Evolutionary conservation across 1,140 invertebrate species (phyloP).

Genomic region (Anthonomus grandis): DNA sequence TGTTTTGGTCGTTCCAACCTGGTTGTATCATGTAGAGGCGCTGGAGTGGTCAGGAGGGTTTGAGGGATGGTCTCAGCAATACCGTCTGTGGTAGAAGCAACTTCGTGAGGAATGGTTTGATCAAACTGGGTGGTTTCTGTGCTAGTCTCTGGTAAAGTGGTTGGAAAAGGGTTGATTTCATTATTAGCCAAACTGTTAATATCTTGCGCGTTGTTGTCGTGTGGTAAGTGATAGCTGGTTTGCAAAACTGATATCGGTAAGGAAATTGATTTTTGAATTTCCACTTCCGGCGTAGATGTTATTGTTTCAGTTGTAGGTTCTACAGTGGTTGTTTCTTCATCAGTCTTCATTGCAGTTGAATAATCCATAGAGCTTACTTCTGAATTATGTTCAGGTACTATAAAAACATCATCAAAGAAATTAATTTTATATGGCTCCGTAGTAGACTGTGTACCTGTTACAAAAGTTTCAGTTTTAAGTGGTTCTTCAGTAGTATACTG

Average conservation of each 20-base stretch:
- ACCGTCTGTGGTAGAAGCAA: too few species aligned
- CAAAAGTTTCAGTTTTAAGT: background rate
- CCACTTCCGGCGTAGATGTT: conserved; percentile 8
- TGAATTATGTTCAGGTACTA: conserved; percentile 9
- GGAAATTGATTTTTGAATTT: conserved; percentile 20
- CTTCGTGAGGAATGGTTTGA: too few species aligned
- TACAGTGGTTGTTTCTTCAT: background rate
- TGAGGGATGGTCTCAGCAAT: too few species aligned
- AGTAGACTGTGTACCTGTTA: background rate
- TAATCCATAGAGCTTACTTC: background rate
- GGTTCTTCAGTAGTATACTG: background rate
- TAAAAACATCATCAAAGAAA: conserved; percentile 12
- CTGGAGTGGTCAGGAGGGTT: background rate
- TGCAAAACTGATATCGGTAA: conserved; percentile 12
- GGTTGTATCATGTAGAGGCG: too few species aligned
- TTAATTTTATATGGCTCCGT: background rate
- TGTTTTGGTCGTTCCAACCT: conserved; percentile 5
- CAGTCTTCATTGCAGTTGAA: background rate
- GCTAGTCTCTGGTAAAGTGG: background rate
- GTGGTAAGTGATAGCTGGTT: background rate
- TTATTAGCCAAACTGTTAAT: background rate
- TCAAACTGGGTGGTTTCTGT: too few species aligned
- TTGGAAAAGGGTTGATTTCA: background rate
- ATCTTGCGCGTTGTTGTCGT: conserved; percentile 13
- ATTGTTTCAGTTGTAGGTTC: conserved; percentile 1